A percentile compares a stretch with the other conserved stretches of the same genome.
Evolutionary conservation across 2,113 vertebrate species (phyloP).

Genomic region (Speoplatyrhinus poulsoni): DNA sequence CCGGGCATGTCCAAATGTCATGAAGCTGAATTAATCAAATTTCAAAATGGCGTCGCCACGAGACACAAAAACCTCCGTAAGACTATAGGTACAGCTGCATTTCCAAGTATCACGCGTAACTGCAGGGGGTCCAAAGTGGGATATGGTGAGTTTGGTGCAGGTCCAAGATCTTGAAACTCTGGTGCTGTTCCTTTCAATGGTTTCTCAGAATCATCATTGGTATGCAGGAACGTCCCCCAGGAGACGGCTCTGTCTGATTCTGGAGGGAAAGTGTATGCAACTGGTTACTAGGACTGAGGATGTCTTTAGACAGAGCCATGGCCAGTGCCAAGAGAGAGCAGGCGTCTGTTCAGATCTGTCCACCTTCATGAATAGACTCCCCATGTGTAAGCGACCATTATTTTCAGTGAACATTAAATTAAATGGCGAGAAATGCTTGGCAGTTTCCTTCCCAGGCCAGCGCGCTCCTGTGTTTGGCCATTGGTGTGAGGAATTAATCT

Average conservation of each 20-base stretch:
- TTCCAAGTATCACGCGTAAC: neutral
- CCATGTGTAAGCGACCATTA: slow-evolving; percentile 6
- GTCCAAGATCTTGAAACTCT: slow-evolving; percentile 50
- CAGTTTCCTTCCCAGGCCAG: neutral
- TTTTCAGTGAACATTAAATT: slow-evolving; percentile 28
- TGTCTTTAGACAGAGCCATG: slow-evolving; percentile 32
- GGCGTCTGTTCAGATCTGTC: slow-evolving; percentile 54
- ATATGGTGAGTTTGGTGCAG: slow-evolving; percentile 51
- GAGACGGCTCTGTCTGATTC: slow-evolving; percentile 59
- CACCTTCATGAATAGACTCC: slow-evolving; percentile 30
- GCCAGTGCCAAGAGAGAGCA: slow-evolving; percentile 53
- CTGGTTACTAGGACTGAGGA: slow-evolving; percentile 58
- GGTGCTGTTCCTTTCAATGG: slow-evolving; percentile 55
- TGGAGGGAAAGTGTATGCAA: slow-evolving; percentile 64
- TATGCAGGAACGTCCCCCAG: slow-evolving; percentile 70
- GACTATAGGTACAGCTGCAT: slow-evolving; percentile 8
- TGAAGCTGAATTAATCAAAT: slow-evolving; percentile 10
- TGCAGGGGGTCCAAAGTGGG: slow-evolving; percentile 13
- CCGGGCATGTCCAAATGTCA: neutral
- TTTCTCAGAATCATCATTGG: slow-evolving; percentile 63
- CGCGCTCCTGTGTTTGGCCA: neutral
- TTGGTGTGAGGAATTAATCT: neutral
- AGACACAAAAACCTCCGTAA: neutral
- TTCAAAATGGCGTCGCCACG: slow-evolving; percentile 46
- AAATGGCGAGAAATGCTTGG: slow-evolving; percentile 39